Evolutionary conservation across 1,140 invertebrate genomes (phyloP), one percentile per base, ranked within the genome.

Genomic region (Drosophila guanche): DNA sequence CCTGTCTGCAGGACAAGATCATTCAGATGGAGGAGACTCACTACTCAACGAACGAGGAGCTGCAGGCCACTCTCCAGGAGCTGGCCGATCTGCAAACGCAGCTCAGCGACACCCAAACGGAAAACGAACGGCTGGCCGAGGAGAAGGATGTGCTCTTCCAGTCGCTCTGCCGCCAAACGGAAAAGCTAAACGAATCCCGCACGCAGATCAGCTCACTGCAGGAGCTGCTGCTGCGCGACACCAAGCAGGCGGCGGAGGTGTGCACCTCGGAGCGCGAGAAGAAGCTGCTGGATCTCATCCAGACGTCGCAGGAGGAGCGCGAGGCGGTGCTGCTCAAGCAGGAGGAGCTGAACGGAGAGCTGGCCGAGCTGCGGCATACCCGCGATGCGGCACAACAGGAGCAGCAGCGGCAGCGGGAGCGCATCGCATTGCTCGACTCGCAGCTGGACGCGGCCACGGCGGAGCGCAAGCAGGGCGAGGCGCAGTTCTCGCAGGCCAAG

Each of bases 1-100:
- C 97, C 2, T 98, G 97, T 92, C 93, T 98, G 41, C 97, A 98
- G 91, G 97, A 98, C 89, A 94, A 97, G 79, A 97, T 98, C 74
- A 93, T 97, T 76, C 97, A 98, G 50, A 93, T 93, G 93, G 93
- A 93, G 70, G 93, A 93, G 67, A 93, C 92, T 3, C 92, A 93
- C 89, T 94, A 92, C 76, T 95, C 95, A 51, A 98, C 97, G n/a
- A 98, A 97, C 90, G 97, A 99, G 92, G 98, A 99, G 92, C 92
- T 99, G 1, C 97, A 98, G 92, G 98, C 97, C 0, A 98, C 97
- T 0, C 93, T 98, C 43, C 97, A 98, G 78, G 97, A 98, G 92
- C 92, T 98, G 55, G 95, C 96, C 37, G 97, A 98, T 91, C 92
- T 98, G 33, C 97, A 96, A 91, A 94, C 95, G 23, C 96, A 97